Evolutionary conservation across 1,140 invertebrate species (phyloP).

Genomic region (Drosophila baimaii): DNA sequence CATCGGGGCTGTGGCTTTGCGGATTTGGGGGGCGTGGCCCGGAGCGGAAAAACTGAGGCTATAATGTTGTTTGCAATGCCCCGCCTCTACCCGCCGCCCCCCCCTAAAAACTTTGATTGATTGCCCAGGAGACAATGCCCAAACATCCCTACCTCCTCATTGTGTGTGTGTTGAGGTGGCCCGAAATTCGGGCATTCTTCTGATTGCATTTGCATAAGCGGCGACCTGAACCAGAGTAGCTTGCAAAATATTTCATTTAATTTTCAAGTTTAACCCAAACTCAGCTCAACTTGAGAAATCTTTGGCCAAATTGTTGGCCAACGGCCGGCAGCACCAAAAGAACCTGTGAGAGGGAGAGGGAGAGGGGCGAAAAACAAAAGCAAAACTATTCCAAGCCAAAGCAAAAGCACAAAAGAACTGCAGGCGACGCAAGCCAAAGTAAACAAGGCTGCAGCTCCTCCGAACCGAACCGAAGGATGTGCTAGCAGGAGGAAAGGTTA

Average conservation of each 20-base stretch:
- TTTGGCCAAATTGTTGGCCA: conserved; percentile 66
- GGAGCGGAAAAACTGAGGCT: conserved; percentile 35
- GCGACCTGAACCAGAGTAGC: conserved; percentile 14
- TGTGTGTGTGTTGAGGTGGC: conserved; percentile 31
- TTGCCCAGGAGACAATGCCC: conserved; percentile 24
- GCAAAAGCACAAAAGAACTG: conserved; percentile 52
- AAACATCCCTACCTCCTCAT: neutral
- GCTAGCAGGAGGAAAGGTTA: neutral
- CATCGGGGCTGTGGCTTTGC: conserved; percentile 40
- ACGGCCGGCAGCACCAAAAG: conserved; percentile 43
- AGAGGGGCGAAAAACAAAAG: conserved; percentile 54
- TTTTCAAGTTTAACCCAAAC: conserved; percentile 74
- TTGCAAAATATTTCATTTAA: conserved; percentile 71
- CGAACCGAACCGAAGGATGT: conserved; percentile 11
- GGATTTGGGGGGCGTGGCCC: conserved; percentile 22
- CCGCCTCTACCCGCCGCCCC: neutral
- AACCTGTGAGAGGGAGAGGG: conserved; percentile 1
- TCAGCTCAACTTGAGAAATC: conserved; percentile 71
- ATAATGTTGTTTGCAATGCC: conserved; percentile 27
- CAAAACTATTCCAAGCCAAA: conserved; percentile 51
- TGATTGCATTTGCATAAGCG: conserved; percentile 61
- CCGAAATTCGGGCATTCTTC: conserved; percentile 15
- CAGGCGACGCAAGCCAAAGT: conserved; percentile 44
- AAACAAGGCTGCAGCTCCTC: conserved; percentile 53
- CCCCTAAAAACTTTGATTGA: conserved; percentile 40